Evolutionary conservation across 1,140 invertebrate species (phyloP).

Genomic region (Camponotus floridanus): DNA sequence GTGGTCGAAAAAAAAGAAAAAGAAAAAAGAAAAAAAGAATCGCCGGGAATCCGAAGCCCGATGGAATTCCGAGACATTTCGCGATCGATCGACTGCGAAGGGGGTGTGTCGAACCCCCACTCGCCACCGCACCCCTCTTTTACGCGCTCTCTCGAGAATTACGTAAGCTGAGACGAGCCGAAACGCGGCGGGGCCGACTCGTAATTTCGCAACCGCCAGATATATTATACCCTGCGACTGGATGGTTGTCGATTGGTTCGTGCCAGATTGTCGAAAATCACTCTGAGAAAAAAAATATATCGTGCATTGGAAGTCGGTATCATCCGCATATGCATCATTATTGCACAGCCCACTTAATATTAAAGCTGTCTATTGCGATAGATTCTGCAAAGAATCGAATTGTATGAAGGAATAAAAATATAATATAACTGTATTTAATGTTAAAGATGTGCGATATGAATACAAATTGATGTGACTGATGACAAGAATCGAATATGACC

Average conservation of each 20-base stretch:
- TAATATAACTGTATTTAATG: constrained; percentile 11
- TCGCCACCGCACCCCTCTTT: constrained; percentile 65
- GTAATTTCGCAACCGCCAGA: constrained; percentile 57
- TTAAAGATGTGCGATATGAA: not conserved
- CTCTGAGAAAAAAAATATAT: not conserved
- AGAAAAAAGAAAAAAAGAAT: not conserved
- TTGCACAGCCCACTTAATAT: not conserved
- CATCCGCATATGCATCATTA: not conserved
- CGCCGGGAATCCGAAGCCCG: constrained; percentile 44
- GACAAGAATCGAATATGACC: not conserved
- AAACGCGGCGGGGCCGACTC: constrained; percentile 33
- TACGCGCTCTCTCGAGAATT: constrained; percentile 71
- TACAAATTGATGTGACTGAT: not conserved
- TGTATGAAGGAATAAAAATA: not conserved
- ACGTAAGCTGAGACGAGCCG: constrained; percentile 65
- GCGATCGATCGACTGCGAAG: constrained; percentile 74
- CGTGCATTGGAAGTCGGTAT: not conserved
- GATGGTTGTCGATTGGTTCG: constrained; percentile 39
- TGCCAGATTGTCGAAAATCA: not conserved
- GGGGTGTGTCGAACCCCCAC: constrained; percentile 72
- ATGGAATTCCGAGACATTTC: constrained; percentile 71
- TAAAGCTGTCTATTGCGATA: not conserved
- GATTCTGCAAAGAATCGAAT: not conserved
- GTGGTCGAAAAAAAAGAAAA: not conserved
- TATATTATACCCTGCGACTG: constrained; percentile 36